phyloP scores from a whole-genome alignment of 2,113 vertebrate genomes.

The Cyprinodon tularosa region DNA sequence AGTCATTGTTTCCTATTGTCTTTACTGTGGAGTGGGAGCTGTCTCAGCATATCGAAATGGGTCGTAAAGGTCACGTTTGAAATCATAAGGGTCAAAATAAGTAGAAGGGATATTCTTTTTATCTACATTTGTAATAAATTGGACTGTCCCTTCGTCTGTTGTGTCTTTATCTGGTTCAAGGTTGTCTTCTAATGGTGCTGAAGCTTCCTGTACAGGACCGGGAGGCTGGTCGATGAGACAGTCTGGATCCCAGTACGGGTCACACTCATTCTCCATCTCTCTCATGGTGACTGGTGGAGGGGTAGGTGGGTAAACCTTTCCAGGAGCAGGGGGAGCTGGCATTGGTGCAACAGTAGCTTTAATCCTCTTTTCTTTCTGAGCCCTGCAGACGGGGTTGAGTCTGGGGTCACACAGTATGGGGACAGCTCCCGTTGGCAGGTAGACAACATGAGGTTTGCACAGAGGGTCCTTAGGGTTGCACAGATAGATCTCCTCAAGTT shows the following conservation, averaged over 20 bases:
- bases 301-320: conserved; percentile 49
- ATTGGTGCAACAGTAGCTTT: conserved; percentile 25
- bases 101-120: conserved; percentile 5
- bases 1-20: background rate
- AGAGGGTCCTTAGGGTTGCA: conserved; percentile 73
- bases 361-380: conserved; percentile 54
- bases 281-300: conserved; percentile 45
- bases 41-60: conserved; percentile 56
- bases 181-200: conserved; percentile 28
- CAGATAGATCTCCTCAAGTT: conserved; percentile 65
- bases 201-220: conserved; percentile 30
- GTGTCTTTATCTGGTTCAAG: conserved; percentile 40
- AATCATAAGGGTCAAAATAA: conserved; percentile 70
- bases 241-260: conserved; percentile 81
- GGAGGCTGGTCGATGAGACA: conserved; percentile 74
- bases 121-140: conserved; percentile 21
- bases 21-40: conserved; percentile 49
- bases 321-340: conserved; percentile 13
- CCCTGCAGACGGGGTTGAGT: conserved; percentile 62
- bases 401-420: conserved; percentile 75
- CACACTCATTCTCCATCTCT: conserved; percentile 75
- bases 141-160: conserved; percentile 24
- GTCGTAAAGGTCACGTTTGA: conserved; percentile 71
- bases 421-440: conserved; percentile 69
- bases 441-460: conserved; percentile 76